Evolutionary conservation across 1,140 invertebrate genomes (phyloP), one percentile per base, ranked within the genome.

Genomic region (Chironomus tepperi): DNA sequence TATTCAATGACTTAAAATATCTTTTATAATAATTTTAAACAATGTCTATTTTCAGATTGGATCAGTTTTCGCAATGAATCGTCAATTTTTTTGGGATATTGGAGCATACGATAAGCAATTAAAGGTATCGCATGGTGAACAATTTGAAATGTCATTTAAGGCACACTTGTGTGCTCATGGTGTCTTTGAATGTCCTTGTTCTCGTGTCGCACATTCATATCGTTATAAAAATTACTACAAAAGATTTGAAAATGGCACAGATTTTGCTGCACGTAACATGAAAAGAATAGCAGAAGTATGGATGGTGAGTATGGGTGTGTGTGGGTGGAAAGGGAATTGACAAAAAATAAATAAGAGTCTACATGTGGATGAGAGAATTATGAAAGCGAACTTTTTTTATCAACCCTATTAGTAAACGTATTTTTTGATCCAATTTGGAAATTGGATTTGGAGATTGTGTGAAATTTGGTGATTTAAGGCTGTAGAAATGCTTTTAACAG

Each of bases 81-180:
- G 89, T 2, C 87, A 92, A 74, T 97, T 94, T 80, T 99, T 99
- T 83, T 98, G 96, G 92, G 94, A 98, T 83, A 84, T 98, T 75
- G 97, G 96, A 8, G 93, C 94, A 3, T 99, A 99, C 80, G 97
- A 99, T 83, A 88, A 89, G 16, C 88, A 90, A 24, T 87, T 99
- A 79, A 95, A 92, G 76, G 92, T 90, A 83, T 99, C 97, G 96
- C 97, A 97, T 34, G 97, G 96, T 12, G 97, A 99, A 82, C 98
- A 99, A 79, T 92, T 98, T 75, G 97, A 99, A 83, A 87, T 99
- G 74, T 98, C 96, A 72, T 98, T 99, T 78, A 95, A 98, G 84
- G 94, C 97, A 73, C 92, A 90, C 90, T 90, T 92, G 80, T 92
- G 91, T 77, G 97, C 86, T 83, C 98, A 98, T 79, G 91, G 91